Evolutionary conservation across 1,140 invertebrate genomes (phyloP).

Genomic region (Heterodera carotae): DNA sequence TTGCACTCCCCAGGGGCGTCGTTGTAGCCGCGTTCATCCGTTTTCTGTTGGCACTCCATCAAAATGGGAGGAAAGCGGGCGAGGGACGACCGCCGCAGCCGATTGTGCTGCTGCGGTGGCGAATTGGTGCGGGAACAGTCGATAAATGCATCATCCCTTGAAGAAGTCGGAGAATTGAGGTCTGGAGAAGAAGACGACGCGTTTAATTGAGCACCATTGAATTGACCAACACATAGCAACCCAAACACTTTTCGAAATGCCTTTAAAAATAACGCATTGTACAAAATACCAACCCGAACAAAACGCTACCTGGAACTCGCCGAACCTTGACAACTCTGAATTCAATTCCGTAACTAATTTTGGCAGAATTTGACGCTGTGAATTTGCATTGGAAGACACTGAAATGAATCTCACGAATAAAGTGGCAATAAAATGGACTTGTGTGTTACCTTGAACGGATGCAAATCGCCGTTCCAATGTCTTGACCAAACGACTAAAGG

Average conservation of each 20-base stretch:
- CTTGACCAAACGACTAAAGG: slow-evolving; percentile 38
- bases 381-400: slow-evolving; percentile 51
- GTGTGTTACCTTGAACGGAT: slow-evolving; percentile 15
- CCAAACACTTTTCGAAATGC: slow-evolving; percentile 55
- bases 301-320: slow-evolving; percentile 52
- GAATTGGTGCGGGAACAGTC: neutral
- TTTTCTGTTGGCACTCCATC: neutral
- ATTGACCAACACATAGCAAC: slow-evolving; percentile 47
- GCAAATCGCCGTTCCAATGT: slow-evolving; percentile 30
- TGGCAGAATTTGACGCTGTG: slow-evolving; percentile 47
- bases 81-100: slow-evolving; percentile 1
- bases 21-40: neutral
- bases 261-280: slow-evolving; percentile 29
- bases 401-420: no score
- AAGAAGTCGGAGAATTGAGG: slow-evolving; percentile 3
- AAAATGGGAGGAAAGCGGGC: slow-evolving; percentile 12
- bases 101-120: neutral
- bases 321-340: slow-evolving; percentile 47
- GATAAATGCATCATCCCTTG: neutral
- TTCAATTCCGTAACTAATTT: slow-evolving; percentile 51
- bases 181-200: slow-evolving; percentile 35
- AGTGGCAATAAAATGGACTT: no score
- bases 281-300: slow-evolving; percentile 15
- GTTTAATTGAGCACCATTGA: neutral
- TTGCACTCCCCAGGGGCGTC: neutral